Conservation (phyloP, 2,113 vertebrate genomes). For the Tupaia tana region DNA sequence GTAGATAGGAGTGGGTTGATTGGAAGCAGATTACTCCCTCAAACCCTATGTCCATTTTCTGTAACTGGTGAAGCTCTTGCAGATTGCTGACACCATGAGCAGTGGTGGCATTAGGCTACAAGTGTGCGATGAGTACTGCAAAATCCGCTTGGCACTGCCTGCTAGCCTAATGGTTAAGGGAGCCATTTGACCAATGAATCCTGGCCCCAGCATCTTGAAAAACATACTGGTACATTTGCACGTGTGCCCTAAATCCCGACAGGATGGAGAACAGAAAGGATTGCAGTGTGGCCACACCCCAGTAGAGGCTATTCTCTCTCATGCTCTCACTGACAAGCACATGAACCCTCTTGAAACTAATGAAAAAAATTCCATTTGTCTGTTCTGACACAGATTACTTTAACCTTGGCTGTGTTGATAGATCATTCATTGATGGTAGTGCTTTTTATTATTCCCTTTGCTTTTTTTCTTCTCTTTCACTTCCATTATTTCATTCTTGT, state of each 20-base stretch:
- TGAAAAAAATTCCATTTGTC: neutral
- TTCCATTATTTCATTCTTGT: conserved; percentile 10
- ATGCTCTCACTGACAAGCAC: no score
- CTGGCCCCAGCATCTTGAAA: no score
- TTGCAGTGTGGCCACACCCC: no score
- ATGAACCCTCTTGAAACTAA: neutral
- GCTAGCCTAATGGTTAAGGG: no score
- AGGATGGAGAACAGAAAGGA: no score
- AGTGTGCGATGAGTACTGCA: no score
- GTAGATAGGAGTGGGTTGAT: neutral
- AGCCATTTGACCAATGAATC: no score
- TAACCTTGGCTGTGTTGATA: neutral
- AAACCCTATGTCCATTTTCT: neutral
- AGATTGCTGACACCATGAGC: neutral
- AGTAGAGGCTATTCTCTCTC: no score
- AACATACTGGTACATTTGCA: no score
- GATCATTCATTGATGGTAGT: neutral
- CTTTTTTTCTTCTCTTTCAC: neutral
- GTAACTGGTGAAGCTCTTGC: neutral
- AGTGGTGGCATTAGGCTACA: neutral
- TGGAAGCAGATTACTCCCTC: neutral
- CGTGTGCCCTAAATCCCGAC: no score
- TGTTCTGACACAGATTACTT: neutral
- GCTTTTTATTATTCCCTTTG: neutral
- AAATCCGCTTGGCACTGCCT: no score